A percentile compares a stretch with the other conserved stretches of the same genome.
Evolutionary conservation across 2,797 vertebrate genomes (phyloP).

Genomic region (Aldrovandia affinis): DNA sequence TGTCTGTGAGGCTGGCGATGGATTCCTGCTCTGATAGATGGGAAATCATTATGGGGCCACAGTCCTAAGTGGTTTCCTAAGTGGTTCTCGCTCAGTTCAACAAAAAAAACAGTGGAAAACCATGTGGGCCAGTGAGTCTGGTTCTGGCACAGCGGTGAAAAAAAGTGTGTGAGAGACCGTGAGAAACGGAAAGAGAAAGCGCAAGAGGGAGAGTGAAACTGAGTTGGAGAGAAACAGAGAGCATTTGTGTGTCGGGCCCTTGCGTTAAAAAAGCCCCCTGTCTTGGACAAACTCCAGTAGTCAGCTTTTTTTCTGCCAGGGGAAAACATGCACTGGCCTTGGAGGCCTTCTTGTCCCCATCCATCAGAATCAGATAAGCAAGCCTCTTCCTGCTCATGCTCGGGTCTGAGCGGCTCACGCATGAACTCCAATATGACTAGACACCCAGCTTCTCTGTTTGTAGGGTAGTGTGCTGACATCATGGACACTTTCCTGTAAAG

Average conservation of each 20-base stretch:
- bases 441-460: not conserved
- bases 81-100: not conserved
- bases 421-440: not conserved
- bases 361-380: not conserved
- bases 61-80: not conserved
- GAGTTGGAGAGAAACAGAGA: not conserved
- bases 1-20: not conserved
- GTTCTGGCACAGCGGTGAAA: not conserved
- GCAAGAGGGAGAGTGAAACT: not conserved
- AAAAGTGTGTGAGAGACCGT: not conserved
- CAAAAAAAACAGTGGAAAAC: not conserved
- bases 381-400: not conserved
- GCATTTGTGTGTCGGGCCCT: not conserved
- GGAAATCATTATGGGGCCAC: not conserved
- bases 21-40: not conserved
- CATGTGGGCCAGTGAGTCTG: not conserved
- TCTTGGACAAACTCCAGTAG: constrained; percentile 1
- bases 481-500: not conserved
- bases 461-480: not conserved
- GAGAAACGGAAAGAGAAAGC: not conserved
- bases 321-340: not conserved
- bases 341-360: not conserved
- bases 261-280: not conserved
- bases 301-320: not conserved
- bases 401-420: not conserved